Evolutionary conservation across 2,797 vertebrate genomes (phyloP).

Genomic region (Macropodus opercularis): DNA sequence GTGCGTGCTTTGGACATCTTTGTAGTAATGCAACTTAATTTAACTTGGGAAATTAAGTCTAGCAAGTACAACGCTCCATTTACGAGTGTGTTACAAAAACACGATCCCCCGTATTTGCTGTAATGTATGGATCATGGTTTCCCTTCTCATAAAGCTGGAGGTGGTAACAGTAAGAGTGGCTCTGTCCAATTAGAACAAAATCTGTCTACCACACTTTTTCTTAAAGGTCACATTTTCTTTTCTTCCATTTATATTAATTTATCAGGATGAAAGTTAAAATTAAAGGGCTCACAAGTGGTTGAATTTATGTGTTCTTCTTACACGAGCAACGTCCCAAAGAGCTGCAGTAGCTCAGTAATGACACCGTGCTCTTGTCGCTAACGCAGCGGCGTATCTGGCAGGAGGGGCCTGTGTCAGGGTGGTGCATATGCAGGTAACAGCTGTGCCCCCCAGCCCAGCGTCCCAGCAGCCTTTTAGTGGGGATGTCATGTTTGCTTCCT

Average conservation of each 20-base stretch:
- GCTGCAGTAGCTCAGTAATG: constrained; percentile 70
- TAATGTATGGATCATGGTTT: too few species aligned
- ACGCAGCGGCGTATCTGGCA: constrained; percentile 70
- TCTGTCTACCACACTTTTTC: neutral
- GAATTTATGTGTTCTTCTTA: constrained; percentile 82
- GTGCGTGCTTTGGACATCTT: constrained; percentile 3
- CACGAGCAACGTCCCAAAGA: constrained; percentile 70
- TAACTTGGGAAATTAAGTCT: neutral
- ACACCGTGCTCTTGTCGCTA: constrained; percentile 62
- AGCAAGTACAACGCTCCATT: neutral
- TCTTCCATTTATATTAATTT: neutral
- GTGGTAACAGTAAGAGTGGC: neutral
- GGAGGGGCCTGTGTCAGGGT: constrained; percentile 45
- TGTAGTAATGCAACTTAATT: neutral
- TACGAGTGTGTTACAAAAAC: too few species aligned
- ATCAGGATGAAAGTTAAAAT: constrained; percentile 73
- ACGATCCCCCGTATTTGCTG: too few species aligned
- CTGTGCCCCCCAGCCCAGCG: constrained; percentile 49
- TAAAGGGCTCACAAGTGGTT: constrained; percentile 79
- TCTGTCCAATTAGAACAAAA: too few species aligned
- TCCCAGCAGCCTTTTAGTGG: constrained; percentile 79
- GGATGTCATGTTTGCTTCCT: constrained; percentile 70
- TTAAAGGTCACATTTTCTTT: neutral
- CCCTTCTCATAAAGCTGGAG: neutral
- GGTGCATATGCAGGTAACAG: constrained; percentile 81